Evolutionary conservation across 2,797 vertebrate species (phyloP), one percentile per base, ranked within the genome.

Genomic region (Neosalanx taihuensis): DNA sequence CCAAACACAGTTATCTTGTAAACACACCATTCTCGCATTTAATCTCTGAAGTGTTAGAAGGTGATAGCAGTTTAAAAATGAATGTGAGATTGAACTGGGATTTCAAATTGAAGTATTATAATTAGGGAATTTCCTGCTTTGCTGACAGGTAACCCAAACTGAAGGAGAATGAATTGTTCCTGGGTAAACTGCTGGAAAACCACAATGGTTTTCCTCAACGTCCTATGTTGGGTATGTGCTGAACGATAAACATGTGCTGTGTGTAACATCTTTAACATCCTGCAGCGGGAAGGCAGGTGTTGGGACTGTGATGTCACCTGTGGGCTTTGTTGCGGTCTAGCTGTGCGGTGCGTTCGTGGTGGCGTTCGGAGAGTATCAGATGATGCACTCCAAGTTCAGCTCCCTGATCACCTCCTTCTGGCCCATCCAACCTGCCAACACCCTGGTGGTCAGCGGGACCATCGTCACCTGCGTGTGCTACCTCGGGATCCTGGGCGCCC

Each of bases 381-480:
- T 83, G 85, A 85, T 89, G 3, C 73, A 90, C 73, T 91, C 87
- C 35, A 87, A 5, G 71, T 91, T 78, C 2, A 57, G 51, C 26
- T 86, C 85, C 6, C 79, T 90, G 9, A 9, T 87, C 72, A 77
- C 80, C 29, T 41, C 71, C 64, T 90, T 90, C 72, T 89, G 85
- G 85, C 87, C 88, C 63, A 76, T 91, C 77, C 90, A 74, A 72
- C 87, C 87, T 0, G 79, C 90, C 73, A 91, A 91, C 83, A 89
- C 89, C 0, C 76, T 92, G 73, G 79, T 90, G 41, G 83, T 87
- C 46, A 88, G 84, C 0, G 91, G 89, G 0, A 83, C 90, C 75
- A 89, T 90, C 3, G 86, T 85, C 1, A 89, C 82, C 66, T 90
- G 89, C 23, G 88, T 92, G 64, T 90, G 89, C 59, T 91, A 84